Base-by-base conservation (phyloP, 1,140 invertebrate species). In the Goniozus legneri region DNA sequence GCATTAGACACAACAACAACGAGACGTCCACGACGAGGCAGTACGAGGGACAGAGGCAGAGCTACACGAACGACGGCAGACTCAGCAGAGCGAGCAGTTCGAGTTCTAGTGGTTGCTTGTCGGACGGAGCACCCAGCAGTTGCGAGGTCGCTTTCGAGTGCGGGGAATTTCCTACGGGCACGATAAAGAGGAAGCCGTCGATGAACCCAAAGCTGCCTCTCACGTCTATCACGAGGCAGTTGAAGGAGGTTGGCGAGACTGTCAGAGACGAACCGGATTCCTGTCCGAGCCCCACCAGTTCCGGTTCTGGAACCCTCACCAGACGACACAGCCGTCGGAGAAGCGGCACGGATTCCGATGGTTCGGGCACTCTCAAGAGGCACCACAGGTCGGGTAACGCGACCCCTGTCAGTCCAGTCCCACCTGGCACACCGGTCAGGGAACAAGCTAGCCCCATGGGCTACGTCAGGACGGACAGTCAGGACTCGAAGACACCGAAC, bases 141-240 rank as follows among this genome's bases (percentile, higher is more conserved):
- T 80, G 78, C 52, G 89, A 90, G 61, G 73, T 71, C 31, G 71
- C 71, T 0, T 74, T 73, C 20, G 73, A 77, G 32, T 75, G 72
- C 21, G 71, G 72, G 2, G 73, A 75, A 49, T 76, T 80, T 52
- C 75, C 73, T 31, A 75, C 73, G 0, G 82, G 82, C 13, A 94
- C 90, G 19, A 94, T 93, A 33, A 93, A 93, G 66, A 78, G 91
- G 16, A 92, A 92, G 64, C 90, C 90, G 0, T 89, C 88, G 6
- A 88, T 90, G 84, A 91, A 89, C 64, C 89, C 89, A 0, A 92
- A 91, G 67, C 80, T 94, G n/a, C 91, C 92, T 0, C 65, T 95
- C 33, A 95, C 92, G 7, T 89, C 88, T 44, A 94, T 92, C 62
- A 94, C 91, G 1, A 77, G 92, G n/a, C 89, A 91, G 56, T 71